Conservation (phyloP, 2,797 vertebrate species). For the Chelmon rostratus region DNA sequence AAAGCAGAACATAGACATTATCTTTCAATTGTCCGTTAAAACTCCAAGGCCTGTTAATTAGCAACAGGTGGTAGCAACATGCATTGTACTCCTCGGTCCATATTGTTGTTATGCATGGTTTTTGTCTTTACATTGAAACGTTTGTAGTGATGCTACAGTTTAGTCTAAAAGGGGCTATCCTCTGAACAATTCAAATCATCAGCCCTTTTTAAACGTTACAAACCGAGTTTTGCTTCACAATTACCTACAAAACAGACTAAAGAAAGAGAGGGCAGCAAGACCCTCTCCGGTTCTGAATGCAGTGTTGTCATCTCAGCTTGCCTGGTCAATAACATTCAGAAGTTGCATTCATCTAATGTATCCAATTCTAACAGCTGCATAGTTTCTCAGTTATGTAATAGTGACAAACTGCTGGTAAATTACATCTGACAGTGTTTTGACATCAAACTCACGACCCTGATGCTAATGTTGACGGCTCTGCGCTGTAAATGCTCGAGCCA, state of each 20-base stretch:
- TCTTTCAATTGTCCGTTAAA: slow-evolving; percentile 13
- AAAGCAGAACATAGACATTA: slow-evolving; percentile 26
- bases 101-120: background rate
- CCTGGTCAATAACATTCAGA: background rate
- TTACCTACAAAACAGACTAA: too few relatives aligned
- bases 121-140: background rate
- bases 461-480: background rate
- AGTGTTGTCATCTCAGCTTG: background rate
- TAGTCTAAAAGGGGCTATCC: background rate
- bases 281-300: too few relatives aligned
- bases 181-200: background rate
- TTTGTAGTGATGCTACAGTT: background rate
- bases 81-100: background rate
- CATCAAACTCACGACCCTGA: background rate
- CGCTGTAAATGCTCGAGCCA: background rate
- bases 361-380: background rate
- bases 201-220: background rate
- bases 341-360: background rate
- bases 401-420: background rate
- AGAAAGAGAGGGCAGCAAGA: too few relatives aligned
- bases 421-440: background rate
- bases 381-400: background rate
- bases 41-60: background rate
- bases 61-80: slow-evolving; percentile 16
- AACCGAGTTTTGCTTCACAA: too few relatives aligned